Evolutionary conservation across 2,113 vertebrate genomes (phyloP).

Genomic region (Pelobates fuscus): DNA sequence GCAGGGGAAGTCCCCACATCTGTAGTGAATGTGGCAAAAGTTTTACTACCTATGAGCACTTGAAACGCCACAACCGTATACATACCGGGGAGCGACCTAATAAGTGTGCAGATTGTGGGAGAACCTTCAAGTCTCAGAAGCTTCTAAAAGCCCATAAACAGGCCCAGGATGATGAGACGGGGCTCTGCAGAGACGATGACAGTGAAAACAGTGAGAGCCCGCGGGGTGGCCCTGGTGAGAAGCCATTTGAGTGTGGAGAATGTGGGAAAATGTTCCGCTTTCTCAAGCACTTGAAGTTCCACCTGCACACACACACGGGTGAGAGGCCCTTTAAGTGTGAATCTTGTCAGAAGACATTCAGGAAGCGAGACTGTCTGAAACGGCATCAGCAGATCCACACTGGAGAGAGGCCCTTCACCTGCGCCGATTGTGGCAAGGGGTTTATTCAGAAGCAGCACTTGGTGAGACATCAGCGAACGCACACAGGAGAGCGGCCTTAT

Average conservation of each 20-base stretch:
- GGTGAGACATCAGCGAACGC: constrained; percentile 33
- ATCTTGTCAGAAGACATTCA: constrained; percentile 36
- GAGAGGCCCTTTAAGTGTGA: constrained; percentile 43
- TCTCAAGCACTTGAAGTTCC: constrained; percentile 41
- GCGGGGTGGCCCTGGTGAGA: constrained; percentile 19
- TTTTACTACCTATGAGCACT: constrained; percentile 31
- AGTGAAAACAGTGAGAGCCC: constrained; percentile 41
- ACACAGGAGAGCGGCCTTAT: constrained; percentile 40
- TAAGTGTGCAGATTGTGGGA: constrained; percentile 66
- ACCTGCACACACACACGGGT: constrained; percentile 40
- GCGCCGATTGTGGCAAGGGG: constrained; percentile 40
- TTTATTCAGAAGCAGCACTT: constrained; percentile 43
- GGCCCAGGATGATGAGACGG: constrained; percentile 39
- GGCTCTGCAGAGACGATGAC: constrained; percentile 31
- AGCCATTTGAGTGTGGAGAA: constrained; percentile 39
- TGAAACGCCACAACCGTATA: constrained; percentile 30
- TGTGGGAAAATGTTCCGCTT: constrained; percentile 44
- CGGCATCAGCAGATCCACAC: constrained; percentile 46
- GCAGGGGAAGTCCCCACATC: constrained; percentile 27
- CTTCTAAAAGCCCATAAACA: constrained; percentile 39
- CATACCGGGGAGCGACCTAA: constrained; percentile 60
- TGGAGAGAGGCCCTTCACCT: constrained; percentile 37
- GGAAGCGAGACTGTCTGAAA: constrained; percentile 31
- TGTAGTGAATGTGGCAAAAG: constrained; percentile 50
- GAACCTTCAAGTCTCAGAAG: constrained; percentile 44